phyloP scores from a whole-genome alignment of 2,113 vertebrate species.

The Scolopax mira region DNA sequence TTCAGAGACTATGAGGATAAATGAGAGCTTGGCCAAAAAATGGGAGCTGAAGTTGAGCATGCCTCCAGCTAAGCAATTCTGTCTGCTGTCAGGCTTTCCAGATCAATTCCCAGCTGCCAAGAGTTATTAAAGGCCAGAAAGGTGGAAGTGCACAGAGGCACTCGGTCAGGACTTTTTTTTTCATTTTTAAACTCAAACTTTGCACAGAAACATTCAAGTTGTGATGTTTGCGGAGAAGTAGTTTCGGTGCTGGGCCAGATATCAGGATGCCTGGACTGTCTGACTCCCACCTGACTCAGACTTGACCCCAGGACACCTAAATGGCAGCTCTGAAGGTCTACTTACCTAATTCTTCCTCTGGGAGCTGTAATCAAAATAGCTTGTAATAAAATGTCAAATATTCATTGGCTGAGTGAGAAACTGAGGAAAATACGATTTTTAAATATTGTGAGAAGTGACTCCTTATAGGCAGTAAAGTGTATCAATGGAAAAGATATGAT shows the following conservation, averaged over 20 bases:
- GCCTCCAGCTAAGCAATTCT: not conserved
- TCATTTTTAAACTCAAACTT: not conserved
- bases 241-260: not conserved
- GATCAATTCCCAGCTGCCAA: not conserved
- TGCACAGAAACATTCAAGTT: not conserved
- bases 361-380: not conserved
- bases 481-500: not conserved
- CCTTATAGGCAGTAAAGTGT: not conserved
- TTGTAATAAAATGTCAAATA: not conserved
- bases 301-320: not conserved
- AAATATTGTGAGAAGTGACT: not conserved
- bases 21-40: slow-evolving; percentile 21
- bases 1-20: slow-evolving; percentile 37
- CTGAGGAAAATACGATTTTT: not conserved
- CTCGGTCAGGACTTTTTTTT: not conserved
- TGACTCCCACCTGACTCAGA: not conserved
- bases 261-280: not conserved
- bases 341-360: not conserved
- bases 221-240: not conserved
- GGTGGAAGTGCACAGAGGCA: not conserved
- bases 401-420: not conserved
- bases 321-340: not conserved
- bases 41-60: not conserved
- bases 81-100: not conserved
- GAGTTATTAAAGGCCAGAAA: not conserved